Conservation (phyloP, 1,140 invertebrate genomes). For the Drosophila sucinea region DNA sequence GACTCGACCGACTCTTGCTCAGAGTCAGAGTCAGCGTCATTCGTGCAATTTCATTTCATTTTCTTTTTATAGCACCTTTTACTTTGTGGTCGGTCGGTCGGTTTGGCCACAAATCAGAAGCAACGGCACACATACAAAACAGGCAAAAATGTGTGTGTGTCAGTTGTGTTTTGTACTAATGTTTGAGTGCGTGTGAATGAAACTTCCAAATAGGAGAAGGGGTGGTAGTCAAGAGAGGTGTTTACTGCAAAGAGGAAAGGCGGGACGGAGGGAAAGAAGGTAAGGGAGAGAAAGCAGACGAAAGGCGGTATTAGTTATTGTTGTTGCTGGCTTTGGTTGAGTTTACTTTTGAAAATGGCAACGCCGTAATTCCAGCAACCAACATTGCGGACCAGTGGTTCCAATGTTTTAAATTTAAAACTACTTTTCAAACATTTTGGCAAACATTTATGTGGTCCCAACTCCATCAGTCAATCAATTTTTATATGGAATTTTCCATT, state of each 20-base stretch:
- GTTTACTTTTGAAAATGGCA: slow-evolving; percentile 61
- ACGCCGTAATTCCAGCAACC: slow-evolving; percentile 51
- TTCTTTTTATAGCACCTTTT: slow-evolving; percentile 73
- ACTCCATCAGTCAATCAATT: too few relatives aligned
- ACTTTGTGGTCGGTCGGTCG: slow-evolving; percentile 26
- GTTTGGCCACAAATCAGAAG: slow-evolving; percentile 53
- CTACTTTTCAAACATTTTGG: neutral
- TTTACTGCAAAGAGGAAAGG: neutral
- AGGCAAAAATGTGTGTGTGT: slow-evolving; percentile 49
- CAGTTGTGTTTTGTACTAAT: slow-evolving; percentile 26
- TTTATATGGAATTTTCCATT: too few relatives aligned
- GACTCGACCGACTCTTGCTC: neutral
- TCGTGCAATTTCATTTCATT: slow-evolving; percentile 52
- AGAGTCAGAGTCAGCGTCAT: slow-evolving; percentile 15
- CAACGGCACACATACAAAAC: slow-evolving; percentile 6
- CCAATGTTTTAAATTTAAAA: neutral
- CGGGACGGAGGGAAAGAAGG: neutral
- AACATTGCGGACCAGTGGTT: slow-evolving; percentile 20
- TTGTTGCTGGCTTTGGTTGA: slow-evolving; percentile 35
- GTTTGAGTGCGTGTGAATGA: slow-evolving; percentile 65
- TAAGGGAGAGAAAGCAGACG: slow-evolving; percentile 18
- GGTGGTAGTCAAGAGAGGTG: neutral
- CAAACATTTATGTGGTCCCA: too few relatives aligned
- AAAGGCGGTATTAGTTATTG: slow-evolving; percentile 20
- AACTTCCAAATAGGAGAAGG: slow-evolving; percentile 30